Evolutionary conservation across 2,888 invertebrate genomes (phyloP).

Genomic region (Apocheima hispidaria): DNA sequence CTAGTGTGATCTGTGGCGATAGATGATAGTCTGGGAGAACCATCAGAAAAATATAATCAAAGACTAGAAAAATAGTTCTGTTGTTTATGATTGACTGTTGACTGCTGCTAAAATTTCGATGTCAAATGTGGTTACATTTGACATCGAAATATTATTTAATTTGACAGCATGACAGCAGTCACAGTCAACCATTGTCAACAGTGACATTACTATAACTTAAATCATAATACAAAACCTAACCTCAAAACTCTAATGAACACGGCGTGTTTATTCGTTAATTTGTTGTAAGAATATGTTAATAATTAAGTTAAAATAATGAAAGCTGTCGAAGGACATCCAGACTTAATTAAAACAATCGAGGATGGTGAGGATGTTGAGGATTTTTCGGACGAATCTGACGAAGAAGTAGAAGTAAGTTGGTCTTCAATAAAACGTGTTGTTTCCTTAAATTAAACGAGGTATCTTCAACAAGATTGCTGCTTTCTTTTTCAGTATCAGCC

Average conservation of each 20-base stretch:
- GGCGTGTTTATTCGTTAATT: constrained; percentile 8
- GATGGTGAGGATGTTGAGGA: constrained; percentile 93
- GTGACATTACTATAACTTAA: background rate
- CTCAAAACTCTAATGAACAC: constrained; percentile 37
- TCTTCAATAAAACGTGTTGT: constrained; percentile 7
- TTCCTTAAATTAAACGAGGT: background rate
- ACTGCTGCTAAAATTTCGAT: too few relatives aligned
- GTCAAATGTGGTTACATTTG: too few relatives aligned
- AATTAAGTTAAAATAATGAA: constrained; percentile 48
- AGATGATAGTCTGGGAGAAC: too few relatives aligned
- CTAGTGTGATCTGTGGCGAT: too few relatives aligned
- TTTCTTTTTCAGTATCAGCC: constrained; percentile 91
- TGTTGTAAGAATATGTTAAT: background rate
- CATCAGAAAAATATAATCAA: too few relatives aligned
- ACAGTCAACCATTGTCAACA: background rate
- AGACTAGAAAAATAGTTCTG: background rate
- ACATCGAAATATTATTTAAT: too few relatives aligned
- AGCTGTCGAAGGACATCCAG: constrained; percentile 73
- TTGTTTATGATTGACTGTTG: background rate
- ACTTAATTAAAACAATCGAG: constrained; percentile 93
- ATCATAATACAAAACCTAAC: constrained; percentile 46
- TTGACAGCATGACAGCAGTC: background rate
- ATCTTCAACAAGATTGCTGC: constrained; percentile 22
- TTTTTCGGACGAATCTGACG: constrained; percentile 92
- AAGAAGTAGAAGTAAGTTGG: constrained; percentile 89